Base-by-base conservation (phyloP, 2,888 invertebrate genomes). In the Pollenia griseotomentosa region DNA sequence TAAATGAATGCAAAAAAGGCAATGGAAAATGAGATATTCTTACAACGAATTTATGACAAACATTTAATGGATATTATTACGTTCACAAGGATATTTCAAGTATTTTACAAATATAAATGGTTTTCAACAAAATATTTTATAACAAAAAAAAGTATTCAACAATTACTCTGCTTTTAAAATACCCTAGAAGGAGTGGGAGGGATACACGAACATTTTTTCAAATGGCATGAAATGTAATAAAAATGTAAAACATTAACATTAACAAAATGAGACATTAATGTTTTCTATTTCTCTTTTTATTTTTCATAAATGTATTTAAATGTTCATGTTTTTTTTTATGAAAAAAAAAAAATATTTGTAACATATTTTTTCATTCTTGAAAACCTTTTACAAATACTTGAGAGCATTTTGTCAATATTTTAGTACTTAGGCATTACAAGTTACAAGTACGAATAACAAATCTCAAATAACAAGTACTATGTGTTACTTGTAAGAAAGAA, bases 301-400 rank as follows among this genome's bases (percentile, higher is more conserved):
- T 23, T 12, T 57, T 57, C 10, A 61, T 40, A 57, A 11, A 23
- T 23, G 9, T 40, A 61, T 10, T n/a, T 33, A 5, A 14, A 59
- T 59, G 42, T 59, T 40, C 59, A 59, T 16, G 4, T 16, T 8
- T 42, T 42, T n/a, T 23, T 23, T 23, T 23, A 23, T 42, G 42
- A 3, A n/a, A 11, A 46, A 3, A n/a, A 11, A 46, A 46, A 65
- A 19, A 46, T 46, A 19, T 65, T 65, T 65, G 6, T 16, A 19
- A 11, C 7, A 16, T 42, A 33, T 63, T 55, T 42, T 57, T 48
- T 59, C 9, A 12, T 40, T 73, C 53, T 44, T 16, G n/a, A 59
- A 61, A 16, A 40, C 16, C 33, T 51, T 40, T 33, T 51, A 19
- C 33, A 61, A 74, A 74, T 61, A 74, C 74, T 61, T 33, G 48